Evolutionary conservation across 2,113 vertebrate species (phyloP).

Genomic region (Copsychus sechellarum): DNA sequence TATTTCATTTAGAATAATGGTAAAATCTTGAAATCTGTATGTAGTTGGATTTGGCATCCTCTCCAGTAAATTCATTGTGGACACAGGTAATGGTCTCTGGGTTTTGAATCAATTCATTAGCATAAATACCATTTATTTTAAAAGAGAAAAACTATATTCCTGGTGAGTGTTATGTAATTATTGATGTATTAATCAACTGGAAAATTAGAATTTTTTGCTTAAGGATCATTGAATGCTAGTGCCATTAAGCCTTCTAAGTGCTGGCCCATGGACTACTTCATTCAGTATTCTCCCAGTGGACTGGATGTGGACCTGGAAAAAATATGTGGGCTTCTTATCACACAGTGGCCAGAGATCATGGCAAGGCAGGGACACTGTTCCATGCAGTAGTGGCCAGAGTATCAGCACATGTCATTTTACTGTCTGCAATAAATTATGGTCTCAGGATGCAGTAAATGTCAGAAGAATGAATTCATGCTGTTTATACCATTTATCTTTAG

Average conservation of each 20-base stretch:
- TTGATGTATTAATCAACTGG: not conserved
- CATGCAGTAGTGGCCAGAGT: not conserved
- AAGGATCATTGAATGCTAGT: not conserved
- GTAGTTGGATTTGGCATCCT: not conserved
- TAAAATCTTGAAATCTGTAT: not conserved
- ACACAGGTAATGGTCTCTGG: not conserved
- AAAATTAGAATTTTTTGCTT: not conserved
- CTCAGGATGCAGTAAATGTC: not conserved
- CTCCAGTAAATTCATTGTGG: not conserved
- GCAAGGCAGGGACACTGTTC: not conserved
- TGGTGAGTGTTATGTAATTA: constrained; percentile 4
- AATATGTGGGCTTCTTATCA: not conserved
- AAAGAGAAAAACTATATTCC: not conserved
- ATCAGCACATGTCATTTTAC: not conserved
- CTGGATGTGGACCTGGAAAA: not conserved
- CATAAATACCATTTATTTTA: not conserved
- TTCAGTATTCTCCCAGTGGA: not conserved
- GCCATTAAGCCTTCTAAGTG: not conserved
- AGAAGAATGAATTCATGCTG: not conserved
- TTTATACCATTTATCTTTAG: not conserved
- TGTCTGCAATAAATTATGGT: not conserved
- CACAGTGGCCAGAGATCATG: rapidly evolving
- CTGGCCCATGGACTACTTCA: not conserved
- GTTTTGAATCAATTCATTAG: not conserved
- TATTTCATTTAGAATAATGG: not conserved